Conservation (phyloP, 2,113 vertebrate genomes). For the Sinocyclocheilus maitianheensis region DNA sequence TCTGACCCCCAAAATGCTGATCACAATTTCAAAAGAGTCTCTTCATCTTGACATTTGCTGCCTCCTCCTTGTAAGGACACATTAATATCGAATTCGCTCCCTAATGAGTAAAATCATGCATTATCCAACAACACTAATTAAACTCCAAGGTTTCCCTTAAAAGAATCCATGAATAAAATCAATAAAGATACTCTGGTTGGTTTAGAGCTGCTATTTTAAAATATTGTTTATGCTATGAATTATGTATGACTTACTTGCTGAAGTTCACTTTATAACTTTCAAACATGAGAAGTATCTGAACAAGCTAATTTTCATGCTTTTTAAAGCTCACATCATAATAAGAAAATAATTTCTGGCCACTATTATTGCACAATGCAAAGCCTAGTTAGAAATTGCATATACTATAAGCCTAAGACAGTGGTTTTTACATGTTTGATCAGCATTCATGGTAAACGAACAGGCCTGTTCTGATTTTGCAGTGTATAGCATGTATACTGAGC, state of each 20-base stretch:
- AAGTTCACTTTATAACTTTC: conserved; percentile 22
- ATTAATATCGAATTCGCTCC: conserved; percentile 53
- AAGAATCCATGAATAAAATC: conserved; percentile 68
- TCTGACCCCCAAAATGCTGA: conserved; percentile 55
- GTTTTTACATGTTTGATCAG: background rate
- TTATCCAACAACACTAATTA: conserved; percentile 68
- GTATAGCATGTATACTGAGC: background rate
- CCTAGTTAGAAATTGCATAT: background rate
- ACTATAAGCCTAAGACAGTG: background rate
- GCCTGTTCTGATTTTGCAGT: background rate
- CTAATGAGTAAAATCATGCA: conserved; percentile 66
- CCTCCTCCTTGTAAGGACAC: conserved; percentile 46
- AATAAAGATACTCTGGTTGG: conserved; percentile 62
- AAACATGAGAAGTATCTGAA: conserved; percentile 61
- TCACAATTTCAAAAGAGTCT: conserved; percentile 61
- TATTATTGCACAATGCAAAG: background rate
- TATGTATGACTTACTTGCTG: conserved; percentile 40
- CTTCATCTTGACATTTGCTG: conserved; percentile 56
- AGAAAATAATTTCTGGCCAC: background rate
- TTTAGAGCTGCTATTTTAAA: conserved; percentile 47
- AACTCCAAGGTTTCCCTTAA: conserved; percentile 63
- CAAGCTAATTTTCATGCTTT: background rate
- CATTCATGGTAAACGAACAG: background rate
- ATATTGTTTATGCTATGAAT: conserved; percentile 42
- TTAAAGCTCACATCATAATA: background rate